Evolutionary conservation across 1,140 invertebrate species (phyloP).

Genomic region (Yoshiicerus persimilis): DNA sequence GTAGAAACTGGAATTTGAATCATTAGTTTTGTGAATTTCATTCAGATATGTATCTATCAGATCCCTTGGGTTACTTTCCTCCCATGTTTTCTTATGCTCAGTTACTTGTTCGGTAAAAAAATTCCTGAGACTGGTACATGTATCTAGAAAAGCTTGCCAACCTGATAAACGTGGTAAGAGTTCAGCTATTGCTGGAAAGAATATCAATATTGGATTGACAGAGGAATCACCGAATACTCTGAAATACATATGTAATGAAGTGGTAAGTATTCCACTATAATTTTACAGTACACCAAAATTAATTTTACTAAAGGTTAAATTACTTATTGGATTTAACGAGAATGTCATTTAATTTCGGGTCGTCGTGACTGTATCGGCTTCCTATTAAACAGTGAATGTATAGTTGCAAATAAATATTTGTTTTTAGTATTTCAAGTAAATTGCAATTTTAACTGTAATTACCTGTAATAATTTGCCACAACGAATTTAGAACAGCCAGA

Average conservation of each 20-base stretch:
- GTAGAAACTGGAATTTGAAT: slow-evolving; percentile 27
- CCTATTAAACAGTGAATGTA: slow-evolving; percentile 48
- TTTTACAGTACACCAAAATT: not conserved
- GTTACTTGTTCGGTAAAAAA: not conserved
- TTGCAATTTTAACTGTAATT: no score
- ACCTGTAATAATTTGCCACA: slow-evolving; percentile 38
- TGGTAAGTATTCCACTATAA: no score
- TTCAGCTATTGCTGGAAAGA: not conserved
- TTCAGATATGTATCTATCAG: slow-evolving; percentile 24
- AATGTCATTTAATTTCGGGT: not conserved
- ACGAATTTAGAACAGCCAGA: slow-evolving; percentile 25
- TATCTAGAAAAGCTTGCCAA: not conserved
- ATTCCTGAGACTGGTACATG: not conserved
- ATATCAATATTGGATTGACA: not conserved
- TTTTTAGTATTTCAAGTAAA: no score
- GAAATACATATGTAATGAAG: no score
- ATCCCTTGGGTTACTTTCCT: slow-evolving; percentile 10
- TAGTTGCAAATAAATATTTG: no score
- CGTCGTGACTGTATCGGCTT: not conserved
- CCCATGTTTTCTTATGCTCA: not conserved
- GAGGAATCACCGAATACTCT: not conserved
- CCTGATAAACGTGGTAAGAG: not conserved
- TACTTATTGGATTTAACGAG: not conserved
- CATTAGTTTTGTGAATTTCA: slow-evolving; percentile 22
- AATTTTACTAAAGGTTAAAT: not conserved